phyloP scores from a whole-genome alignment of 2,797 vertebrate species.

The Gymnothorax javanicus region DNA sequence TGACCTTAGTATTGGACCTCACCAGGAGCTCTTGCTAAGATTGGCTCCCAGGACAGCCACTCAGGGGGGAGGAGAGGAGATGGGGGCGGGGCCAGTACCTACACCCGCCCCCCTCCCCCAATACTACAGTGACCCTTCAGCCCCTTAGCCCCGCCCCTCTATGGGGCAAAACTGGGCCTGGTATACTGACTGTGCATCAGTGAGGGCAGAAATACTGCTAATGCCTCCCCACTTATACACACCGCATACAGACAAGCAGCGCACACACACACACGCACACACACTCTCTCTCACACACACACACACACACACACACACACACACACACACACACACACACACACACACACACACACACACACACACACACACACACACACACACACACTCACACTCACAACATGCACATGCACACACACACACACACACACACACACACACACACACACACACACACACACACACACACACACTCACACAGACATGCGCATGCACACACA shows the following conservation, averaged over 20 bases:
- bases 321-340: neutral
- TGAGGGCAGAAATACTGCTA: constrained; percentile 39
- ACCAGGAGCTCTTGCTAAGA: neutral
- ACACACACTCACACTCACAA: no score
- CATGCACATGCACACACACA: constrained; percentile 27
- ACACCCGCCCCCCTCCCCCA: neutral
- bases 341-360: no score
- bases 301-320: neutral
- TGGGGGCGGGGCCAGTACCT: neutral
- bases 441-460: constrained; percentile 25
- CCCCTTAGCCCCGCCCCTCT: neutral
- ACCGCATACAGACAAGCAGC: neutral
- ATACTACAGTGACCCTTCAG: neutral
- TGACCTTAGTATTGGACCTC: neutral
- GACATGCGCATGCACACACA: neutral
- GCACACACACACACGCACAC: constrained; percentile 7
- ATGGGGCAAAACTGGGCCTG: constrained; percentile 12
- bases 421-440: constrained; percentile 48
- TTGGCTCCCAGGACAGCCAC: neutral
- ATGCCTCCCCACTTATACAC: constrained; percentile 30
- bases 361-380: constrained; percentile 26
- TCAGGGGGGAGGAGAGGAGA: neutral
- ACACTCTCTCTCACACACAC: neutral
- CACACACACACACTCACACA: constrained; percentile 14
- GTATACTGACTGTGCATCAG: constrained; percentile 39